phyloP scores from a whole-genome alignment of 1,140 invertebrate species.

The Aphelinus certus region DNA sequence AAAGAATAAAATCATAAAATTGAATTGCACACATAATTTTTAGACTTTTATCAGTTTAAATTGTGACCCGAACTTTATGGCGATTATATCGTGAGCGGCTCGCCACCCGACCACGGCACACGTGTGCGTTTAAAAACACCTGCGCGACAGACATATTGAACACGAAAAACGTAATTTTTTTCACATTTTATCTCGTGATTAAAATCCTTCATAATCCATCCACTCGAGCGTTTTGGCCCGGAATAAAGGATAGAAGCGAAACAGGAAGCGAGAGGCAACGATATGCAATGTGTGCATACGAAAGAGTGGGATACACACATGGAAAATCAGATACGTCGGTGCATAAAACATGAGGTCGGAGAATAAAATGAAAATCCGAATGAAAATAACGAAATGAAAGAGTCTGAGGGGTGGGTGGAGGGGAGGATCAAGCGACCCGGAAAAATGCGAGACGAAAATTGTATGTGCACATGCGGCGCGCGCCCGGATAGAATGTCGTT shows the following conservation, averaged over 20 bases:
- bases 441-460: conserved; percentile 1
- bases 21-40: conserved; percentile 19
- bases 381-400: conserved; percentile 38
- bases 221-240: conserved; percentile 16
- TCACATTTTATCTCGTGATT: no score
- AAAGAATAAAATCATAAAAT: conserved; percentile 3
- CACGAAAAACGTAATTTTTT: conserved; percentile 29
- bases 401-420: not conserved
- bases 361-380: conserved; percentile 41
- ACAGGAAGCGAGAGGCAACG: not conserved
- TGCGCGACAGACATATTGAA: conserved; percentile 5
- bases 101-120: not conserved
- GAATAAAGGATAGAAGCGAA: conserved; percentile 8
- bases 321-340: conserved; percentile 38
- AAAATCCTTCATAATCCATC: conserved; percentile 21
- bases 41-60: conserved; percentile 26
- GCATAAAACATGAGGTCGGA: conserved; percentile 41
- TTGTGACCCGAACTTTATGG: not conserved
- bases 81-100: no score
- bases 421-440: not conserved
- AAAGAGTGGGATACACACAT: not conserved
- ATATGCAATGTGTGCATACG: not conserved
- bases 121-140: conserved; percentile 19
- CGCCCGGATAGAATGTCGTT: no score
- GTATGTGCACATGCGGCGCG: not conserved